phyloP scores from a whole-genome alignment of 2,113 vertebrate genomes.

The Psittacula cyanocephala region DNA sequence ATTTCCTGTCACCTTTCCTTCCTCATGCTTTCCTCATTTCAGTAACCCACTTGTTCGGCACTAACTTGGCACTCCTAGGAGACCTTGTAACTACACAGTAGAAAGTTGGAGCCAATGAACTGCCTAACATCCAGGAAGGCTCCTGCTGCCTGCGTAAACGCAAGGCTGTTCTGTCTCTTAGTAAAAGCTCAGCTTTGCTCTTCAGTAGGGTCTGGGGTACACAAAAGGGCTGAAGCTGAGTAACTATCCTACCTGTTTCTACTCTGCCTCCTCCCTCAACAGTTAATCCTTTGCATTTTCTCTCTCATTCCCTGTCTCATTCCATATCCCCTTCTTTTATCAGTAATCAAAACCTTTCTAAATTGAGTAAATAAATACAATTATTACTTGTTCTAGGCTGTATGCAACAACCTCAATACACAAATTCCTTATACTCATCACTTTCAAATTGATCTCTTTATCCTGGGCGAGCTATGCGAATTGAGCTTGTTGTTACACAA shows the following conservation, averaged over 20 bases:
- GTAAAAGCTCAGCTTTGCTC: not conserved
- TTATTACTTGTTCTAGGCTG: not conserved
- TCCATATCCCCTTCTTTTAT: not conserved
- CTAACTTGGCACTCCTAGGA: not conserved
- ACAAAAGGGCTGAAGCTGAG: not conserved
- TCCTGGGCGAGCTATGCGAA: not conserved
- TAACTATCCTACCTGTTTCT: not conserved
- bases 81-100: not conserved
- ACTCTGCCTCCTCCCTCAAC: not conserved
- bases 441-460: not conserved
- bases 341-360: not conserved
- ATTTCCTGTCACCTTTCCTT: not conserved
- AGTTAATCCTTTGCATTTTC: not conserved
- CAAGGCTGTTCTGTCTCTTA: fast-evolving
- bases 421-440: not conserved
- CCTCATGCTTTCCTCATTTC: not conserved
- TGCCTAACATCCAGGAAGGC: not conserved
- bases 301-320: not conserved
- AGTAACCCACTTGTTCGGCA: not conserved
- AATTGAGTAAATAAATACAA: not conserved
- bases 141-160: not conserved
- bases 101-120: not conserved
- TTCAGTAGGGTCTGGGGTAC: not conserved
- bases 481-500: not conserved
- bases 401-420: not conserved